These are phyloP conservation scores for Acrobasis suavella DNA, from an alignment of 2,888 invertebrate species.

Conservation along the genomic window DNA sequence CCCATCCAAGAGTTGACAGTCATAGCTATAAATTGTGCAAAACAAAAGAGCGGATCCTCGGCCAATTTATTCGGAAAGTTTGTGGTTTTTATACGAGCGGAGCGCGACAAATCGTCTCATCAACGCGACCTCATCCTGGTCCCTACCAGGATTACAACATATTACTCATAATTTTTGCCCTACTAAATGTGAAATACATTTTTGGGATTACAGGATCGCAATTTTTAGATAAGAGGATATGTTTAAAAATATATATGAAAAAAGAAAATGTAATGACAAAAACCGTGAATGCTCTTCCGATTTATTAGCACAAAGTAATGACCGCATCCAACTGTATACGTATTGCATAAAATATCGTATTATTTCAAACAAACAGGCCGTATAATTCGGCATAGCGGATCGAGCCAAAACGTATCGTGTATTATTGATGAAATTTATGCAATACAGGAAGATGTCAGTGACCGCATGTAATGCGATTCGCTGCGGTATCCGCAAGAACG, in stretches of 20 bases:
- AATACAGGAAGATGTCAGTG: conserved; percentile 71
- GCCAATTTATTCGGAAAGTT: conserved; percentile 58
- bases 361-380: conserved; percentile 21
- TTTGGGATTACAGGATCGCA: conserved; percentile 24
- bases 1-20: conserved; percentile 38
- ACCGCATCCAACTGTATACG: conserved; percentile 1
- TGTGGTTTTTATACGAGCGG: conserved; percentile 58
- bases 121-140: conserved; percentile 39
- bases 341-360: conserved; percentile 25
- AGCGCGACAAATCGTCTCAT: conserved; percentile 54
- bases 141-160: conserved; percentile 36
- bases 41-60: conserved; percentile 57
- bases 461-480: conserved; percentile 73
- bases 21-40: conserved; percentile 56
- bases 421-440: conserved; percentile 55
- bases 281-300: not conserved
- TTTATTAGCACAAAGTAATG: conserved; percentile 1
- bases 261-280: not conserved
- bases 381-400: conserved; percentile 25
- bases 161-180: conserved; percentile 37
- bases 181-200: conserved; percentile 34
- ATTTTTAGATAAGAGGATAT: not conserved
- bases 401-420: conserved; percentile 27
- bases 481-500: conserved; percentile 64
- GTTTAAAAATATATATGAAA: not conserved